Evolutionary conservation across 2,888 invertebrate species (phyloP).

Genomic region (Agrotis clavis): DNA sequence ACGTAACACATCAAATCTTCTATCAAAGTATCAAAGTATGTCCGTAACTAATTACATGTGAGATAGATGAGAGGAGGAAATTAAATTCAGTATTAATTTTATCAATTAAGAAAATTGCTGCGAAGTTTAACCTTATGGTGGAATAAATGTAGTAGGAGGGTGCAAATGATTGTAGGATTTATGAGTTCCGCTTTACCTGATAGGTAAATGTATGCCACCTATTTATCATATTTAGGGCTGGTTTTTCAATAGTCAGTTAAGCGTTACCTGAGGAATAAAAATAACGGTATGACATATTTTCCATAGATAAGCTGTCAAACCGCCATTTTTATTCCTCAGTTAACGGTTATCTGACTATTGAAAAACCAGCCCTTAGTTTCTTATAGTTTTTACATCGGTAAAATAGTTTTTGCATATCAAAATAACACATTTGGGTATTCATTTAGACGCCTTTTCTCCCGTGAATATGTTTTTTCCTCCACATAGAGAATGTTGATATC

Average conservation of each 20-base stretch:
- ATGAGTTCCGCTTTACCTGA: conserved; percentile 47
- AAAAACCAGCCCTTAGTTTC: no score
- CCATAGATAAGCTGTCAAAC: no score
- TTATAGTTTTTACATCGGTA: background rate
- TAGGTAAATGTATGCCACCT: conserved; percentile 7
- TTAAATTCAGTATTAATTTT: conserved; percentile 68
- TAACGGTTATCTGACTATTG: no score
- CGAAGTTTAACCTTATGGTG: conserved; percentile 50
- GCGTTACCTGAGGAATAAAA: no score
- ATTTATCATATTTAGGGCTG: conserved; percentile 13
- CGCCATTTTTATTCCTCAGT: no score
- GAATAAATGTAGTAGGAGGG: conserved; percentile 53
- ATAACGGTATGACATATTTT: no score
- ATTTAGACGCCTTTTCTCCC: background rate
- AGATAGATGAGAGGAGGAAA: conserved; percentile 73
- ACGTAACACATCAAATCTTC: conserved; percentile 10
- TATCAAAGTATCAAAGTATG: conserved; percentile 41
- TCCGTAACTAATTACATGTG: conserved; percentile 64
- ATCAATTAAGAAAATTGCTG: conserved; percentile 61
- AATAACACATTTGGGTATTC: background rate
- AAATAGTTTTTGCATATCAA: background rate
- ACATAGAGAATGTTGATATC: no score
- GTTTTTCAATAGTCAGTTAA: no score
- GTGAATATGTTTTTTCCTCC: no score
- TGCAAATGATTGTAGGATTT: conserved; percentile 58